These are phyloP conservation scores for Pogona vitticeps DNA, from an alignment of 2,113 vertebrate genomes.

Conservation along the genomic window DNA sequence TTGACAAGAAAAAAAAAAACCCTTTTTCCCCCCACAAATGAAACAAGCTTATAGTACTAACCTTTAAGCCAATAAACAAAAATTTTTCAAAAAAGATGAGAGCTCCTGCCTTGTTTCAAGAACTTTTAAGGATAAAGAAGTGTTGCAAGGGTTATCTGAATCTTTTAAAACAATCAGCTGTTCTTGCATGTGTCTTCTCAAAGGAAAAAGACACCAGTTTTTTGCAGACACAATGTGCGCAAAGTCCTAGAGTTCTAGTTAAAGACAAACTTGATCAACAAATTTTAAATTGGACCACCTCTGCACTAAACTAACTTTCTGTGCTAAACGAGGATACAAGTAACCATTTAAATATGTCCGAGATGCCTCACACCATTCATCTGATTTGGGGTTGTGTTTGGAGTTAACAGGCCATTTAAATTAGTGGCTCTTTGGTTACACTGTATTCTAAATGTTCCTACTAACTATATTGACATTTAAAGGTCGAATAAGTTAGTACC, in stretches of 20 bases:
- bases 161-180: too few species aligned
- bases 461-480: constrained; percentile 68
- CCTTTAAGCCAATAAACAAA: too few species aligned
- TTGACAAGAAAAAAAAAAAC: too few species aligned
- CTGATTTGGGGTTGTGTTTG: not conserved
- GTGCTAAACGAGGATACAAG: not conserved
- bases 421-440: constrained; percentile 42
- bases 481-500: constrained; percentile 70
- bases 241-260: not conserved
- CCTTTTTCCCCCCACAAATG: too few species aligned
- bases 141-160: too few species aligned
- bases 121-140: too few species aligned
- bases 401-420: constrained; percentile 23
- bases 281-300: not conserved
- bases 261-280: not conserved
- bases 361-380: not conserved
- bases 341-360: not conserved
- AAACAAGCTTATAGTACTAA: too few species aligned
- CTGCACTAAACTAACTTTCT: not conserved
- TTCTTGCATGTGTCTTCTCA: too few species aligned
- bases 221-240: too few species aligned
- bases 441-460: constrained; percentile 64
- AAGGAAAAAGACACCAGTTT: too few species aligned
- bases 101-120: too few species aligned
- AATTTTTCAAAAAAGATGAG: too few species aligned